Evolutionary conservation across 2,797 vertebrate species (phyloP), one percentile per base, ranked within the genome.

Genomic region (Oryzias dopingdopingensis): DNA sequence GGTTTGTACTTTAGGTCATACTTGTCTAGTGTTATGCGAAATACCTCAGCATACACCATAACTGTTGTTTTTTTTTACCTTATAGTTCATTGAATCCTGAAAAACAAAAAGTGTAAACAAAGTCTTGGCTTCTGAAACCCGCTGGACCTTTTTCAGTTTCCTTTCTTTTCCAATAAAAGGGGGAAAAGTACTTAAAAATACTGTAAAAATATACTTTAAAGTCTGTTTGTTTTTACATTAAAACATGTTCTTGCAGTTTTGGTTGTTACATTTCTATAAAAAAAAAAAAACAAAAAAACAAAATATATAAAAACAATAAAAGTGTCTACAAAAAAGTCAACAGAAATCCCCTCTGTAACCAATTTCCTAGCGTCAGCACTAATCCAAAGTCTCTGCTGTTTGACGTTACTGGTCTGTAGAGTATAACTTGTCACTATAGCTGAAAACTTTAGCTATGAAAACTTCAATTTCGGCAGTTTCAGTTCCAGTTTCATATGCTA

Each of bases 291-390:
- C 69, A 45, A 51, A 41, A 26, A 14, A 46, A 46, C 1, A 49
- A 46, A 43, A 24, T 42, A 47, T 16, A 32, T 58, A 14, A 68
- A 56, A 60, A 72, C 67, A 43, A 70, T n/a, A 37, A 22, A 24
- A 42, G 32, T 56, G 20, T 70, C 62, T 70, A 73, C 67, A 80
- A 72, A 63, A 58, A 69, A 18, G 32, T 49, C 52, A 74, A 70
- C 67, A 46, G 59, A 49, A 80, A 80, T 64, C 70, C 68, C 77
- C 44, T 79, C 76, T 79, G 72, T 77, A 78, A 59, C 63, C 67
- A 76, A 84, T 82, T 63, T 66, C 83, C 59, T 83, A 76, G 62
- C 59, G 62, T 77, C 87, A 89, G 88, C 85, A 91, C 85, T 83
- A 74, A 80, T 72, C 79, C 76, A 72, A 49, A 77, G 45, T 71